Percentiles rank a stretch among this genome's conserved stretches.
Evolutionary conservation across 2,888 invertebrate species (phyloP).

Genomic region (Acanthoscelides obtectus): DNA sequence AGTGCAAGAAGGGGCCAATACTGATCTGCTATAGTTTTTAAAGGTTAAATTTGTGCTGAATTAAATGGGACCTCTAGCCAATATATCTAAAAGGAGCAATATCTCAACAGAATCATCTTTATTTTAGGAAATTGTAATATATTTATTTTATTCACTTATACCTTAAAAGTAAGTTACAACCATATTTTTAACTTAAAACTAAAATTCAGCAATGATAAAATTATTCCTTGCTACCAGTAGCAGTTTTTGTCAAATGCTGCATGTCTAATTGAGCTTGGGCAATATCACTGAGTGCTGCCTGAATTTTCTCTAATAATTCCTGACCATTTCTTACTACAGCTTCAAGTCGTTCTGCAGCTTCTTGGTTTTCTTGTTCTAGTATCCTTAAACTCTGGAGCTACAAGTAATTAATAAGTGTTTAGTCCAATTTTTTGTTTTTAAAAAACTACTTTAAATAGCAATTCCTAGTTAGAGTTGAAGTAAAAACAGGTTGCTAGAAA

Average conservation of each 20-base stretch:
- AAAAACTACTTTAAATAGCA: background rate
- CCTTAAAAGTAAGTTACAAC: background rate
- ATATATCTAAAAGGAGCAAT: too few species aligned
- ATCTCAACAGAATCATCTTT: too few species aligned
- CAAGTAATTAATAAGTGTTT: conserved; percentile 12
- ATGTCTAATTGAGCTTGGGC: conserved; percentile 88
- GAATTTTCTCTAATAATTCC: conserved; percentile 79
- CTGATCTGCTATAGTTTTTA: too few species aligned
- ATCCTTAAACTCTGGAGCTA: conserved; percentile 61
- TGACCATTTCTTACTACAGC: conserved; percentile 85
- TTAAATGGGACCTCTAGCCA: too few species aligned
- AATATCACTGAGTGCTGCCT: conserved; percentile 87
- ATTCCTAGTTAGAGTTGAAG: too few species aligned
- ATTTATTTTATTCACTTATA: background rate
- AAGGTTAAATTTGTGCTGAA: too few species aligned
- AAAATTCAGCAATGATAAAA: background rate
- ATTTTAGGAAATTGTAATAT: too few species aligned
- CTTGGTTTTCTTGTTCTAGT: conserved; percentile 88
- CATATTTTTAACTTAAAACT: background rate
- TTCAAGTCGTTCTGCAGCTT: conserved; percentile 81
- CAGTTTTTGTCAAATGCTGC: conserved; percentile 57
- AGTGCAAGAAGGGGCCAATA: too few species aligned
- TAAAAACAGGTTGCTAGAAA: too few species aligned
- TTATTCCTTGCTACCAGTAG: conserved; percentile 27
- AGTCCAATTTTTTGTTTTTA: too few species aligned